These are phyloP conservation scores for Drosophila aldrichi DNA, from an alignment of 2,888 invertebrate species.

Conservation along the genomic window DNA sequence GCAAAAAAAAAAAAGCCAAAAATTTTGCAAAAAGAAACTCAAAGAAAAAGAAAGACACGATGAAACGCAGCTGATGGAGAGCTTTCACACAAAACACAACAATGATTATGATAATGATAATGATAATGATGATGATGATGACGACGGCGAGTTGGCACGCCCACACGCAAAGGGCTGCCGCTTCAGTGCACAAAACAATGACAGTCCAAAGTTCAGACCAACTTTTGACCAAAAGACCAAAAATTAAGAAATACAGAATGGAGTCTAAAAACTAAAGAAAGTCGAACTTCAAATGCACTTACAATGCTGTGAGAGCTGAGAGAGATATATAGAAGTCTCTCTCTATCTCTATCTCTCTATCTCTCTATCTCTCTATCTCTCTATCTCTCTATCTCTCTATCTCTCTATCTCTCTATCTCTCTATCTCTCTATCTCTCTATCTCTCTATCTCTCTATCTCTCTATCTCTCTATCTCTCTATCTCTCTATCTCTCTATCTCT, in stretches of 20 bases:
- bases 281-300: background rate
- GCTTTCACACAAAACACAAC: conserved; percentile 41
- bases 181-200: conserved; percentile 35
- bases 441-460: background rate
- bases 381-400: background rate
- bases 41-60: background rate
- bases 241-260: background rate
- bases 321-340: background rate
- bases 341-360: background rate
- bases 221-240: conserved; percentile 3
- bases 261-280: background rate
- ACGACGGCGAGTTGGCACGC: conserved; percentile 14
- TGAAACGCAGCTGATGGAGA: background rate
- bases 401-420: background rate
- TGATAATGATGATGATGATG: conserved; percentile 10
- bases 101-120: conserved; percentile 6
- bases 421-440: background rate
- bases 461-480: background rate
- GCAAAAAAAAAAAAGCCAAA: conserved; percentile 31
- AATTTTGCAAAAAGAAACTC: conserved; percentile 30
- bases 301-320: background rate
- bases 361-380: too few relatives aligned
- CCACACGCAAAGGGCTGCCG: conserved; percentile 18
- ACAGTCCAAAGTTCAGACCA: background rate
- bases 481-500: background rate